These are phyloP conservation scores for Cantharis flavilabris DNA, from an alignment of 2,888 invertebrate genomes.

Conservation along the genomic window DNA sequence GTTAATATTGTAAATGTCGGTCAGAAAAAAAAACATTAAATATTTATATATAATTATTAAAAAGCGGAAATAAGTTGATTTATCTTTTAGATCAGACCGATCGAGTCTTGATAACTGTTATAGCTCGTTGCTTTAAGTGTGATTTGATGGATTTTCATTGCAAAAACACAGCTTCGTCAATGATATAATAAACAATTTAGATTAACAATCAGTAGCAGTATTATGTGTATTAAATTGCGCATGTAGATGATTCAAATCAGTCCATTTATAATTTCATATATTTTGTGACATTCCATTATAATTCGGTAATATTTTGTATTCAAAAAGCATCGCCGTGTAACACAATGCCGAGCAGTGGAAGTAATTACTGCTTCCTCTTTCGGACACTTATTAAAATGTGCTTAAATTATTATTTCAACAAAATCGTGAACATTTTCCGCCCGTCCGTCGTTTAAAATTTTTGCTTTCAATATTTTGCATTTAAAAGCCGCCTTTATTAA, in stretches of 20 bases:
- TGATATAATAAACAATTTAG: constrained; percentile 13
- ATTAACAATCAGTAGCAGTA: constrained; percentile 13
- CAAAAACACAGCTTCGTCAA: background rate
- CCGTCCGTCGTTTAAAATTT: background rate
- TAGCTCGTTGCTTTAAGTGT: background rate
- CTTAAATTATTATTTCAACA: constrained; percentile 22
- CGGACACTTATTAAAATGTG: constrained; percentile 28
- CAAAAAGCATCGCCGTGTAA: constrained; percentile 27
- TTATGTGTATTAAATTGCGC: constrained; percentile 27
- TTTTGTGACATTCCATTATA: constrained; percentile 29
- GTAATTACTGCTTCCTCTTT: constrained; percentile 28
- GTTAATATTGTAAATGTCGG: background rate
- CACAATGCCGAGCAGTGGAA: constrained; percentile 27
- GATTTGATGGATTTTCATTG: background rate
- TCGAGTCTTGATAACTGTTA: background rate
- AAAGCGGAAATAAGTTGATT: background rate
- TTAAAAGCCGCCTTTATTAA: background rate
- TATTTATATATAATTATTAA: background rate
- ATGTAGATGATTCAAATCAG: constrained; percentile 25
- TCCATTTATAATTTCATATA: constrained; percentile 28
- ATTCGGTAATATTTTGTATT: constrained; percentile 33
- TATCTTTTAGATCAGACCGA: background rate
- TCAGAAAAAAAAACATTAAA: background rate
- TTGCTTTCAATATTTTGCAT: background rate
- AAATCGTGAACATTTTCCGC: constrained; percentile 15